A percentile compares a stretch with the other conserved stretches of the same genome.
These are phyloP conservation scores for Cerastoderma edule DNA, from an alignment of 2,888 invertebrate species.

Conservation along the genomic window DNA sequence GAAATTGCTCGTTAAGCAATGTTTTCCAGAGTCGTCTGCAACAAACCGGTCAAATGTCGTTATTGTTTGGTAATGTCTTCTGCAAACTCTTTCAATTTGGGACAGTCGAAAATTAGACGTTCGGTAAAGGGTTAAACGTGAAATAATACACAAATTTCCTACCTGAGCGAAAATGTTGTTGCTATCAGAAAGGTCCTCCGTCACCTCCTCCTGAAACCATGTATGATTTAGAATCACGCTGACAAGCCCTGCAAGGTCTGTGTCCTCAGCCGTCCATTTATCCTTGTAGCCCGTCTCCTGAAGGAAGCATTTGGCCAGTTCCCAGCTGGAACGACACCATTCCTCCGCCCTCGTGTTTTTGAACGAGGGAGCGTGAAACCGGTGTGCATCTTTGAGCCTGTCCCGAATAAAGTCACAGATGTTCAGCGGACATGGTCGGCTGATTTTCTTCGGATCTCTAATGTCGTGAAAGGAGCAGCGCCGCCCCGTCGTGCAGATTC, in stretches of 20 bases:
- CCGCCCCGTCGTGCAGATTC: neutral
- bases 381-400: neutral
- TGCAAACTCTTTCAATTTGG: no score
- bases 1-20: no score
- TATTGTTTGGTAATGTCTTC: no score
- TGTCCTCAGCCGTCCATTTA: neutral
- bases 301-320: constrained; percentile 1
- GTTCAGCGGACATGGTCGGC: neutral
- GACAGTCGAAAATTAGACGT: no score
- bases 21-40: no score
- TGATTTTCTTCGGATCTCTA: neutral
- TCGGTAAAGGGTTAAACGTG: neutral
- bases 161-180: neutral
- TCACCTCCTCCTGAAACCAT: neutral
- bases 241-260: neutral
- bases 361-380: neutral
- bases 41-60: no score
- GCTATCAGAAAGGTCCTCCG: neutral
- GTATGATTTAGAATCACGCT: neutral
- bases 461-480: neutral
- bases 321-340: constrained; percentile 4
- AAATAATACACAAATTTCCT: neutral
- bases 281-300: neutral
- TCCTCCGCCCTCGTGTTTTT: neutral
- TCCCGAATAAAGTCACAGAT: neutral